A percentile compares a stretch with the other conserved stretches of the same genome.
These are phyloP conservation scores for Agonum fuliginosum DNA, from an alignment of 2,888 invertebrate species.

Conservation along the genomic window DNA sequence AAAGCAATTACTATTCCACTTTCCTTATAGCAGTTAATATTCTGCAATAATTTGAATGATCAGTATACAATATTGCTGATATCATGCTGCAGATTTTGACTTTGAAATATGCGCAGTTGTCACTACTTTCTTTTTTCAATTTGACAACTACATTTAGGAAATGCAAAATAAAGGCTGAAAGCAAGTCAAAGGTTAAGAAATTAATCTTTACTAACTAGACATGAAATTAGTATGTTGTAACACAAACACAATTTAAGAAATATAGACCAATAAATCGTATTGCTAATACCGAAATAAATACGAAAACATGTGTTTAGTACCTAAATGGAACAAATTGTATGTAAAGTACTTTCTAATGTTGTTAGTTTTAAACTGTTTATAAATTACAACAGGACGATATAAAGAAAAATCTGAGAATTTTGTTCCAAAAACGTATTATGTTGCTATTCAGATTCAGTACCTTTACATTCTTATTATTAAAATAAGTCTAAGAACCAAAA, in stretches of 20 bases:
- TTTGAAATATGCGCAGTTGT: conserved; percentile 28
- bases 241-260: conserved; percentile 7
- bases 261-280: not conserved
- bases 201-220: conserved; percentile 21
- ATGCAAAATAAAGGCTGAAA: not conserved
- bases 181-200: conserved; percentile 22
- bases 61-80: conserved; percentile 12
- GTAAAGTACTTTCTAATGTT: too few relatives aligned
- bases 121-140: conserved; percentile 19
- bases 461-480: too few relatives aligned
- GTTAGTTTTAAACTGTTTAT: too few relatives aligned
- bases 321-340: not conserved
- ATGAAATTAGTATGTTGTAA: conserved; percentile 23
- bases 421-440: too few relatives aligned
- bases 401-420: too few relatives aligned
- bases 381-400: too few relatives aligned
- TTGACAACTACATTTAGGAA: conserved; percentile 27
- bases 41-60: not conserved
- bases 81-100: conserved; percentile 4
- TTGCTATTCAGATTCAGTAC: too few relatives aligned
- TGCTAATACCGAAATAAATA: not conserved
- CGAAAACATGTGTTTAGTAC: not conserved
- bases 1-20: conserved; percentile 38
- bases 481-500: too few relatives aligned
- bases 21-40: conserved; percentile 12